Evolutionary conservation across 92 coral and sea anemone genomes (phyloP).

Genomic region (Pocillopora grandis): DNA sequence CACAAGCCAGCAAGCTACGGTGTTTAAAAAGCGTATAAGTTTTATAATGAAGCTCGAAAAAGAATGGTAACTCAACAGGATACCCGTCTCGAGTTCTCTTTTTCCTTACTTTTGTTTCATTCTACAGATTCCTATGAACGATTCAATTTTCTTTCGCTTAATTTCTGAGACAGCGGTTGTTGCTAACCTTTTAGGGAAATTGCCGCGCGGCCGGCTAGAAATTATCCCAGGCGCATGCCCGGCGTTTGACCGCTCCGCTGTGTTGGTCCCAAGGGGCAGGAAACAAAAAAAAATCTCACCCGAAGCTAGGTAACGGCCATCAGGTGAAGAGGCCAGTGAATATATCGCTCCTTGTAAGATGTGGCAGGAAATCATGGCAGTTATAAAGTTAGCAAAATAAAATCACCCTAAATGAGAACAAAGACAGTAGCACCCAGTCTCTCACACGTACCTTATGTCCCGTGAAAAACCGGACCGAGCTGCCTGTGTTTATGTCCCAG

Average conservation of each 20-base stretch:
- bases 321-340: slow-evolving; percentile 85
- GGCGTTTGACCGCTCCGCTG: too few relatives aligned
- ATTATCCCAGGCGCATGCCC: not conserved
- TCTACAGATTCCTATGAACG: too few relatives aligned
- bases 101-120: too few relatives aligned
- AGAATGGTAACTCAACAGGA: too few relatives aligned
- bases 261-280: too few relatives aligned
- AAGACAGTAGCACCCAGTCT: not conserved
- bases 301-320: slow-evolving; percentile 85
- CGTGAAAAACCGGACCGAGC: slow-evolving; percentile 88
- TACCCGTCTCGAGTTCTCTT: too few relatives aligned
- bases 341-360: slow-evolving; percentile 79
- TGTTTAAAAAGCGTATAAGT: too few relatives aligned
- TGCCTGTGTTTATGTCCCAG: slow-evolving; percentile 92
- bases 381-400: not conserved
- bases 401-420: not conserved
- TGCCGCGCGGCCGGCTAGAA: accelerated
- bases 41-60: too few relatives aligned
- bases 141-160: too few relatives aligned
- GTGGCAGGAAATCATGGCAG: not conserved
- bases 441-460: slow-evolving; percentile 84
- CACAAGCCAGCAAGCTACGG: too few relatives aligned
- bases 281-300: slow-evolving; percentile 45
- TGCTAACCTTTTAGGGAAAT: too few relatives aligned
- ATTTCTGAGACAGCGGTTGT: too few relatives aligned